Conservation (phyloP, 2,888 invertebrate species). For the Lepidochitona cinerea region DNA sequence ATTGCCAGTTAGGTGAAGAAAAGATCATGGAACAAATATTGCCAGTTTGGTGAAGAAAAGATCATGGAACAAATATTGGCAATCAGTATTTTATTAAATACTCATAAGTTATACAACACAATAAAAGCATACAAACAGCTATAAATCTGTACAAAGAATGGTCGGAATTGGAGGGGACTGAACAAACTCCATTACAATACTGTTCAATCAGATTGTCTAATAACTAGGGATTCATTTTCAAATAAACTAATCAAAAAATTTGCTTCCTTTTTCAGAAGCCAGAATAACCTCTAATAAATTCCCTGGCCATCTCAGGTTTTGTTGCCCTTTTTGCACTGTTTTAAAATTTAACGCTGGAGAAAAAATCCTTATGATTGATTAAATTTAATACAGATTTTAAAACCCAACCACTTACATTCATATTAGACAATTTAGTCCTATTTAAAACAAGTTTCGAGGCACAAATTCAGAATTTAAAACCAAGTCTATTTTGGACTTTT, state of each 20-base stretch:
- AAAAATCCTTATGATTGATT: background rate
- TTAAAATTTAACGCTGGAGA: background rate
- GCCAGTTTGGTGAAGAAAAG: background rate
- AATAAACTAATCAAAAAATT: background rate
- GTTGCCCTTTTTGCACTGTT: background rate
- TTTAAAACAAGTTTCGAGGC: too few relatives aligned
- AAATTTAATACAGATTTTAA: background rate
- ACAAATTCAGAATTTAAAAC: too few relatives aligned
- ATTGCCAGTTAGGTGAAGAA: background rate
- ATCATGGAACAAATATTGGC: background rate
- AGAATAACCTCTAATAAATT: too few relatives aligned
- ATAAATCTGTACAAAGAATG: background rate
- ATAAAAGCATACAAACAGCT: conserved; percentile 6
- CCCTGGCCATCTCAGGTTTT: too few relatives aligned
- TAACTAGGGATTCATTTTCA: background rate
- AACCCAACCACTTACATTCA: too few relatives aligned
- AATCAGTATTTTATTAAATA: background rate
- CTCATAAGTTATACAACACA: conserved; percentile 3
- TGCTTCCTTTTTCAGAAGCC: too few relatives aligned
- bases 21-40: background rate
- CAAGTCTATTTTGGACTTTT: too few relatives aligned
- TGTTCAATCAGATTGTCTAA: background rate
- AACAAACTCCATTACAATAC: background rate
- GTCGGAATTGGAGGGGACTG: background rate
- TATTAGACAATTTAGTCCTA: too few relatives aligned